Evolutionary conservation across 2,888 invertebrate species (phyloP).

Genomic region (Microctonus hyperodae): DNA sequence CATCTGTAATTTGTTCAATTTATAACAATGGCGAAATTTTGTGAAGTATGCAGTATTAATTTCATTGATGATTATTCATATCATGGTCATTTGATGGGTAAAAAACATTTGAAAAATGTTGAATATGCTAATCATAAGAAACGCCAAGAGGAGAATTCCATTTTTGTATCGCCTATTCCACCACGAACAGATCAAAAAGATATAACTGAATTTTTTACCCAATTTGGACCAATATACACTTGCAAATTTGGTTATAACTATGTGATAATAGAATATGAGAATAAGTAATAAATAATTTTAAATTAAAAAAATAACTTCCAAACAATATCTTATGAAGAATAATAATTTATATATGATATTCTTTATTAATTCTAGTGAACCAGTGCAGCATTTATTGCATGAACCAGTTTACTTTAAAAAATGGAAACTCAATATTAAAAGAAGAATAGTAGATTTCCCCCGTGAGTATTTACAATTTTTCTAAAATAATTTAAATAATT

Average conservation of each 20-base stretch:
- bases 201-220: constrained; percentile 42
- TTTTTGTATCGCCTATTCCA: constrained; percentile 48
- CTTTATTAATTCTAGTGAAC: constrained; percentile 43
- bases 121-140: constrained; percentile 34
- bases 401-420: constrained; percentile 42
- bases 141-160: constrained; percentile 42
- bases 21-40: constrained; percentile 42
- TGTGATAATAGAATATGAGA: constrained; percentile 47
- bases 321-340: not conserved
- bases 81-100: constrained; percentile 49
- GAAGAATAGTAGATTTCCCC: constrained; percentile 34
- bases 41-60: constrained; percentile 49
- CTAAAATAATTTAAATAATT: not conserved
- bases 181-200: constrained; percentile 16
- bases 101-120: constrained; percentile 48
- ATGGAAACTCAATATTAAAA: constrained; percentile 45
- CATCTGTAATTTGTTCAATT: not conserved
- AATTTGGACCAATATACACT: constrained; percentile 47
- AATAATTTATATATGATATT: constrained; percentile 19
- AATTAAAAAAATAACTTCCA: not conserved
- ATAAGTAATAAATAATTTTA: constrained; percentile 42
- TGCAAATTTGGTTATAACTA: constrained; percentile 36
- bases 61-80: constrained; percentile 44
- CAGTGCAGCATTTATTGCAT: constrained; percentile 46
- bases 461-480: not conserved